phyloP scores from a whole-genome alignment of 2,113 vertebrate species.

The Apteryx owenii region DNA sequence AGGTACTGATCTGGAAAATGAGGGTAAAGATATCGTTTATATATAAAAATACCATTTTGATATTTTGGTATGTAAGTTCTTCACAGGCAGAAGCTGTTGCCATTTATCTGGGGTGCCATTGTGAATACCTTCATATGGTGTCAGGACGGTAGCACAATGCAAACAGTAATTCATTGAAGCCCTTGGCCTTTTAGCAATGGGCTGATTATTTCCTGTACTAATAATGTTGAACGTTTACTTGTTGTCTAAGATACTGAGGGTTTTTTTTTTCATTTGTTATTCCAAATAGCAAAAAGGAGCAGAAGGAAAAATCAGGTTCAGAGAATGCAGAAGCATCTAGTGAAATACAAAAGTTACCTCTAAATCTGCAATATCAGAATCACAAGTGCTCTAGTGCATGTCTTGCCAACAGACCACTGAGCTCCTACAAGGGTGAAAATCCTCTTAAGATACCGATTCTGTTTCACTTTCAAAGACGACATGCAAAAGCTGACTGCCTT shows the following conservation, averaged over 20 bases:
- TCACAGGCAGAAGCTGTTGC: neutral
- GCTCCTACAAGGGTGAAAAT: conserved; percentile 81
- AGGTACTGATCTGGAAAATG: neutral
- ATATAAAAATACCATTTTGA: neutral
- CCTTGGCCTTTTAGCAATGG: neutral
- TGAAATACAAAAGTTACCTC: neutral
- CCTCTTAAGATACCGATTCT: conserved; percentile 87
- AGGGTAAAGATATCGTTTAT: accelerated
- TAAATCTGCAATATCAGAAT: conserved; percentile 30
- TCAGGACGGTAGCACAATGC: neutral
- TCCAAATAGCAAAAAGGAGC: conserved; percentile 51
- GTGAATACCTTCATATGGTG: neutral
- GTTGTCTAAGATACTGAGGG: neutral
- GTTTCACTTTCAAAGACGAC: conserved; percentile 86
- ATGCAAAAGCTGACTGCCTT: conserved; percentile 70
- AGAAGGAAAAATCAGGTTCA: neutral
- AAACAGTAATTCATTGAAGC: neutral
- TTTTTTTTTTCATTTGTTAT: neutral
- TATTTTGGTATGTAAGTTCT: neutral
- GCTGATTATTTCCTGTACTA: neutral
- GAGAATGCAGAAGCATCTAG: conserved; percentile 8
- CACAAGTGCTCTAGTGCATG: conserved; percentile 83
- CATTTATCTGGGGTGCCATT: neutral
- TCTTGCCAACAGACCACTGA: conserved; percentile 65
- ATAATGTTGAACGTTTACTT: neutral